These are phyloP conservation scores for Dryobota labecula DNA, from an alignment of 2,888 invertebrate genomes.

Conservation along the genomic window DNA sequence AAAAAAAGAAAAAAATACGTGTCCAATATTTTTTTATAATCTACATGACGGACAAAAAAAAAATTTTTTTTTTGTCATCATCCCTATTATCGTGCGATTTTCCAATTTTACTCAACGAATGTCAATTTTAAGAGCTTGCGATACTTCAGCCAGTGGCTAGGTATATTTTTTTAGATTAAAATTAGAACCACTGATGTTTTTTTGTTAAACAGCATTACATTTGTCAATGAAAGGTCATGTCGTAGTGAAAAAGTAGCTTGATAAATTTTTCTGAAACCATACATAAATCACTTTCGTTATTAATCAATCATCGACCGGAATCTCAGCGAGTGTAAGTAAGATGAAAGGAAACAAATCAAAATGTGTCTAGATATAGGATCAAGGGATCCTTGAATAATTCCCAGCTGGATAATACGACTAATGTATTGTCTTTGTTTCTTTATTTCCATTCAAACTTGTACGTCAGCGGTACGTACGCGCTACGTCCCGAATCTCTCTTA, in stretches of 20 bases:
- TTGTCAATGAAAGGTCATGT: constrained; percentile 24
- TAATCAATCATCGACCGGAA: constrained; percentile 58
- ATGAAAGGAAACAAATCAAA: constrained; percentile 46
- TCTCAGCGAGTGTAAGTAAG: constrained; percentile 27
- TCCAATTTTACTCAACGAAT: not conserved
- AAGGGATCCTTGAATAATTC: constrained; percentile 57
- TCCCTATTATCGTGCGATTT: not conserved
- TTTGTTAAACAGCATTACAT: not conserved
- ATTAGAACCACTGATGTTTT: not conserved
- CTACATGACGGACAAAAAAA: too few relatives aligned
- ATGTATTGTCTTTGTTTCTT: constrained; percentile 67
- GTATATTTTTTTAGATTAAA: not conserved
- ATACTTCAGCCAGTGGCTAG: not conserved
- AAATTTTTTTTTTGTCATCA: too few relatives aligned
- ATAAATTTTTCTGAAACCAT: constrained; percentile 36
- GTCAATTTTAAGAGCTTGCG: not conserved
- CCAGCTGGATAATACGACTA: constrained; percentile 63
- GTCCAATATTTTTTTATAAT: too few relatives aligned
- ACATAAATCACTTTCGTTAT: constrained; percentile 46
- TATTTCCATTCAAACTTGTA: constrained; percentile 63
- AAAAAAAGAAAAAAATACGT: too few relatives aligned
- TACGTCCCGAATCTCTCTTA: constrained; percentile 50
- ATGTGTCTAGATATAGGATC: constrained; percentile 38
- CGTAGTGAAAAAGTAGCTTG: constrained; percentile 25
- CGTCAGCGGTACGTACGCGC: constrained; percentile 23